Evolutionary conservation across 2,113 vertebrate genomes (phyloP), one percentile per base, ranked within the genome.

Genomic region (Mormyrus iriodes): DNA sequence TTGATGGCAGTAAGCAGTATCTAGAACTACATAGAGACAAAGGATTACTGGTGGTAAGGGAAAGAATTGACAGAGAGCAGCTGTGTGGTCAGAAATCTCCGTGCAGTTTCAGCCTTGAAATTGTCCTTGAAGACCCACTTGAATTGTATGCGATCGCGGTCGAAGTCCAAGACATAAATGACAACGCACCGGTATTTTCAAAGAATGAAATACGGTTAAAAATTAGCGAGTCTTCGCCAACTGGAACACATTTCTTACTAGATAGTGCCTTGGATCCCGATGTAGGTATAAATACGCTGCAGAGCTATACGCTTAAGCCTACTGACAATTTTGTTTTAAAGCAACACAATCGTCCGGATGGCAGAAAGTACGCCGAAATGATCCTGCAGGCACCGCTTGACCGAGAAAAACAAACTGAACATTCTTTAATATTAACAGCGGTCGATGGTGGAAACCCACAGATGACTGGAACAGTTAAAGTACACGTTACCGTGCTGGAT

Each of bases 41-140:
- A 9, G 94, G 92, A 46, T 92, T 92, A 6, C 93, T 97, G 52
- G 89, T 93, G 21, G 89, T 97, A 76, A 96, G 94, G 73, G 94
- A 96, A 88, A 95, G 94, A 91, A 94, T 98, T 52, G 97, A 97
- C 92, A 89, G 97, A 89, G 97, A 97, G 49, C 90, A 92, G 3
- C 91, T 97, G 73, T 98, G 97, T 65, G 93, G 93, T 46, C 93
- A 95, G 90, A 93, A 85, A 0, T 94, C 95, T 86, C 95, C 95
- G 51, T 97, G 97, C 58, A 93, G 96, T 88, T 93, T 97, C 79
- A 94, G 93, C 89, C 96, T 96, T 85, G 96, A 97, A 87, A 69
- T 97, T 0, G 93, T 97, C 90, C 35, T 97, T 88, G 94, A 96
- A 91, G 95, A 94, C 27, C 95, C 95, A 0, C 94, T 95, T n/a